Evolutionary conservation across 1,140 invertebrate species (phyloP).

Genomic region (Megathymus violae): DNA sequence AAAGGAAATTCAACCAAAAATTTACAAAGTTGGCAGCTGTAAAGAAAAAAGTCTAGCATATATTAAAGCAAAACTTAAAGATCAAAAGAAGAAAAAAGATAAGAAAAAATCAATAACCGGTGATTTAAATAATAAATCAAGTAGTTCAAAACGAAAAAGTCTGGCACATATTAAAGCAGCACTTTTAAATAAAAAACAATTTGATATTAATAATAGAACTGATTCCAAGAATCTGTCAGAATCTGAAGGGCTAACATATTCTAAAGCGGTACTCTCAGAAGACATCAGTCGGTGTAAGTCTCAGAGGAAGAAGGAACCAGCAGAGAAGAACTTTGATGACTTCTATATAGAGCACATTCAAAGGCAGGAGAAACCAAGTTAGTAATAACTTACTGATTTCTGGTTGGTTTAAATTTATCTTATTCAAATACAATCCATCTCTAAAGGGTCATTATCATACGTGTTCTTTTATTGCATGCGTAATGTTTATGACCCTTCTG

Average conservation of each 20-base stretch:
- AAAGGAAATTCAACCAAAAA: too few relatives aligned
- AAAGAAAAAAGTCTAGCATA: background rate
- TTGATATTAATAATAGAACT: background rate
- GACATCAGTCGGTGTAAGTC: constrained; percentile 4
- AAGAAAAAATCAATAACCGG: background rate
- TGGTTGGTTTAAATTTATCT: too few relatives aligned
- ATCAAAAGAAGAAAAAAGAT: background rate
- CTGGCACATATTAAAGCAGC: background rate
- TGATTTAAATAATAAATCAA: background rate
- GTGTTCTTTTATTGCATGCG: too few relatives aligned
- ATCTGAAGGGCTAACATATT: constrained; percentile 8
- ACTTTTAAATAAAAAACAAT: background rate
- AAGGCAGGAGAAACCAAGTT: background rate
- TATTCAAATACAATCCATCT: too few relatives aligned
- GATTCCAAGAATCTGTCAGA: background rate
- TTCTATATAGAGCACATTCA: constrained; percentile 2
- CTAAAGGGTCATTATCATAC: too few relatives aligned
- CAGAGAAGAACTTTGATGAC: constrained; percentile 6
- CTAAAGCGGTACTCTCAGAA: constrained; percentile 6
- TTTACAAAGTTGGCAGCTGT: too few relatives aligned
- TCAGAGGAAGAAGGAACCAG: constrained; percentile 8
- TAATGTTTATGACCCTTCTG: too few relatives aligned
- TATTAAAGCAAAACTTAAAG: background rate
- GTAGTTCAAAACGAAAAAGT: background rate
- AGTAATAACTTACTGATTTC: background rate